Conservation (phyloP, 2,113 vertebrate genomes). For the Marmota flaviventris region DNA sequence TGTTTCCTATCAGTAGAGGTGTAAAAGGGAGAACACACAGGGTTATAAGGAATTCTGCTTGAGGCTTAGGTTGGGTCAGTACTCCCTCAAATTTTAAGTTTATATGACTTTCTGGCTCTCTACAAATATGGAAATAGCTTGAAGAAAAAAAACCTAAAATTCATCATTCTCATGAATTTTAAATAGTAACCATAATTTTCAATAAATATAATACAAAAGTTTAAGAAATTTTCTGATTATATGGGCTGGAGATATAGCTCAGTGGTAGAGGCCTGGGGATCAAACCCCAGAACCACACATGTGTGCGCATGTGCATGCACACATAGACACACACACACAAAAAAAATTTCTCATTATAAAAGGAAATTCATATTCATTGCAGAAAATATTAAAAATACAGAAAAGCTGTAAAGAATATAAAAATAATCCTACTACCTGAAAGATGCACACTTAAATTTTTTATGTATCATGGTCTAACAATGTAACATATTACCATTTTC, state of each 20-base stretch:
- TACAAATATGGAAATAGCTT: constrained; percentile 9
- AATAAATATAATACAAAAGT: neutral
- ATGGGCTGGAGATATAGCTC: neutral
- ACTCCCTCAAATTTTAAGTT: constrained; percentile 53
- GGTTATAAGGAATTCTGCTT: neutral
- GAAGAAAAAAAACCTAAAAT: constrained; percentile 46
- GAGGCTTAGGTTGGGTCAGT: neutral
- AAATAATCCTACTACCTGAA: neutral
- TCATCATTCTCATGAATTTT: constrained; percentile 33
- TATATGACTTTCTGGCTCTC: constrained; percentile 28
- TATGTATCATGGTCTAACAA: constrained; percentile 17
- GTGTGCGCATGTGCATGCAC: too few relatives aligned
- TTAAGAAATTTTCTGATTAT: constrained; percentile 13
- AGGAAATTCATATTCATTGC: constrained; percentile 63
- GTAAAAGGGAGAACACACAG: neutral
- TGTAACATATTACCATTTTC: neutral
- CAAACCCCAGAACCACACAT: neutral
- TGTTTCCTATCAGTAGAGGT: constrained; percentile 12
- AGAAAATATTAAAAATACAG: constrained; percentile 51
- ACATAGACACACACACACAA: neutral
- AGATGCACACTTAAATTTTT: constrained; percentile 45
- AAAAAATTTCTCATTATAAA: neutral
- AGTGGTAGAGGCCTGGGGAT: neutral
- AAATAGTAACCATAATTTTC: neutral
- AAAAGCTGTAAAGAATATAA: constrained; percentile 39